phyloP scores from a whole-genome alignment of 53 echinoderm and acorn worm genomes.

The Temnopleurus reevesii region DNA sequence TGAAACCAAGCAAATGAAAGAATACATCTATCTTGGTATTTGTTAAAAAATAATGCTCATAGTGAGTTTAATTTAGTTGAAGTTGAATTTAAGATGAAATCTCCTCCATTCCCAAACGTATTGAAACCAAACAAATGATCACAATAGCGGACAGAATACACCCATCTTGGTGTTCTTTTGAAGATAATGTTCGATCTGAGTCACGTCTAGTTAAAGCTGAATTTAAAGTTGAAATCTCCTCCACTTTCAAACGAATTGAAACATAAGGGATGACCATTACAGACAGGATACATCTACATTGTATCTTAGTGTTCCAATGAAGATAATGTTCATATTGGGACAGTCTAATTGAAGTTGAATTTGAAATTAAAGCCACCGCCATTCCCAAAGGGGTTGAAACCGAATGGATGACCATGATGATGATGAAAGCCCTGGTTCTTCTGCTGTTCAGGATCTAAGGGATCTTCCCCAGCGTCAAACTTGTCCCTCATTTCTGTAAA shows the following conservation, averaged over 20 bases:
- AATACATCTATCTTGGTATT: no score
- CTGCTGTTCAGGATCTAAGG: constrained; percentile 91
- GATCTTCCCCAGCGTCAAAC: constrained; percentile 92
- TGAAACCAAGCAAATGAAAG: neutral
- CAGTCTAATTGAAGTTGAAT: neutral
- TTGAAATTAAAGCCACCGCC: constrained; percentile 71
- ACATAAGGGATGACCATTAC: neutral
- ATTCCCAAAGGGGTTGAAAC: constrained; percentile 94
- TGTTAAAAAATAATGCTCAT: no score
- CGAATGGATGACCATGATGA: constrained; percentile 90
- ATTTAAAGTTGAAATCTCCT: neutral
- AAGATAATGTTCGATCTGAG: no score
- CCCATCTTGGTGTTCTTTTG: no score
- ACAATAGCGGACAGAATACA: no score
- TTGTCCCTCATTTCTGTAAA: constrained; percentile 85
- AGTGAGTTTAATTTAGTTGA: no score
- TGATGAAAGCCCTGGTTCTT: constrained; percentile 74
- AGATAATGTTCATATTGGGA: neutral
- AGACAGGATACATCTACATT: neutral
- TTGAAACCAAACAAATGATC: no score
- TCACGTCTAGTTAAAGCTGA: neutral
- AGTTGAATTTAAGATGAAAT: no score
- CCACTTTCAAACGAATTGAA: neutral
- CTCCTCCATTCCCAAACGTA: no score
- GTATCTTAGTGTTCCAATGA: neutral